These are phyloP conservation scores for Tautogolabrus adspersus DNA, from an alignment of 2,113 vertebrate species.

Conservation along the genomic window DNA sequence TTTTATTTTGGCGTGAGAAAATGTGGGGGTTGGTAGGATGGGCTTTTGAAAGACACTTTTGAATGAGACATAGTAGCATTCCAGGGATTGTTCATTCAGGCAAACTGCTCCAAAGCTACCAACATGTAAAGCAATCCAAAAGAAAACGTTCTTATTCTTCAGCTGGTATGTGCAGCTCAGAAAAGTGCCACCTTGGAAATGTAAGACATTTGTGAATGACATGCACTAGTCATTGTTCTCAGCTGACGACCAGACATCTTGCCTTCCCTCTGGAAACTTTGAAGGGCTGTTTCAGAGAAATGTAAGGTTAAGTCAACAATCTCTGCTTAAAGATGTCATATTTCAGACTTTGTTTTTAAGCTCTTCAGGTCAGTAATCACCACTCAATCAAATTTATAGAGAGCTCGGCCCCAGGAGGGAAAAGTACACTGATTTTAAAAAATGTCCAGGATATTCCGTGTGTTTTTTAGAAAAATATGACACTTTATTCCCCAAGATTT, in stretches of 20 bases:
- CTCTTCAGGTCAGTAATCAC: conserved; percentile 13
- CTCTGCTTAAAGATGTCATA: conserved; percentile 26
- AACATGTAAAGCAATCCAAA: conserved; percentile 54
- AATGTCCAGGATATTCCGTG: conserved; percentile 10
- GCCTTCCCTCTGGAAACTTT: conserved; percentile 26
- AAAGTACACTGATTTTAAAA: neutral
- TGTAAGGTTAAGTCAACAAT: conserved; percentile 37
- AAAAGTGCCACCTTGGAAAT: conserved; percentile 67
- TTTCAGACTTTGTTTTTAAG: conserved; percentile 28
- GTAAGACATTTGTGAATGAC: conserved; percentile 54
- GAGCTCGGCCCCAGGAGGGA: conserved; percentile 26
- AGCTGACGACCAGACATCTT: conserved; percentile 41
- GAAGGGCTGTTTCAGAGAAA: conserved; percentile 37
- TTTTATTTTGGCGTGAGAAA: conserved; percentile 79
- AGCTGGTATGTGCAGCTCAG: conserved; percentile 53
- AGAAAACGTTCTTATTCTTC: conserved; percentile 63
- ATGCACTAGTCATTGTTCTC: conserved; percentile 34
- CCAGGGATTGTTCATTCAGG: conserved; percentile 76
- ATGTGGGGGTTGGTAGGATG: conserved; percentile 61
- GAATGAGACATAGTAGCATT: conserved; percentile 80
- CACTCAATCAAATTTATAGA: conserved; percentile 23
- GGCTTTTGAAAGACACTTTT: conserved; percentile 76
- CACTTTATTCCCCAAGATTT: conserved; percentile 39
- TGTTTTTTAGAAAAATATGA: conserved; percentile 20
- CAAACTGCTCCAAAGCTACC: conserved; percentile 55